Evolutionary conservation across 2,797 vertebrate genomes (phyloP), one percentile per base, ranked within the genome.

Genomic region (Catamblyrhynchus diadema): DNA sequence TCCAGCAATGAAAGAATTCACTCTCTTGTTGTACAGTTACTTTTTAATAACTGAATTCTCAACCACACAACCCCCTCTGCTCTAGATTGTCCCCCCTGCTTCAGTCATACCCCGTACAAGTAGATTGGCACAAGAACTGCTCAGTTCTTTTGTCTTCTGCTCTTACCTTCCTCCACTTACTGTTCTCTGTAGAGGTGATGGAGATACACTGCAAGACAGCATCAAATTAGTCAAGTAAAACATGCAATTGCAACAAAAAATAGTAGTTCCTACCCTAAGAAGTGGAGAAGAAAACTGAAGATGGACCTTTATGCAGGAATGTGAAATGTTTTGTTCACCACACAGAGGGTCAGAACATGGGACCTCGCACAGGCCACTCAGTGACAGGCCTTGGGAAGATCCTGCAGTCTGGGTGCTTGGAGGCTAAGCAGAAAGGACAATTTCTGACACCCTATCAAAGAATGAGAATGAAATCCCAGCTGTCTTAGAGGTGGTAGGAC

Each of bases 341-440:
- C 16, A 6, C 7, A 30, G 60, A 50, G 27, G 48, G 9, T 70
- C 33, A 41, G 53, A 66, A 70, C 3, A 0, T 0, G 0, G 78
- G 56, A 60, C 23, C 13, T 87, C 39, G 22, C 48, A 20, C 13
- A 8, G 41, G 16, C 53, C 53, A 6, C 21, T 50, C 3, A 1
- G 54, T 75, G 41, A 12, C 16, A 13, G 47, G 13, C 39, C 22
- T 51, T 23, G 28, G 51, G 59, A 90, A 75, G 17, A 20, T 91
- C 53, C 45, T 65, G 33, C 1, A 1, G 9, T 32, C 30, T 88
- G 85, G 19, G 19, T 48, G 12, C 33, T 67, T 18, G 1, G 48
- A 91, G n/a, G 39, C 47, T 79, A 17, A 81, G 71, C 7, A 51
- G 53, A 54, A 88, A 47, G 20, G 14, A 33, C 72, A 62, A 13